These are phyloP conservation scores for Junonia oenone DNA, from an alignment of 2,888 invertebrate genomes.

Conservation along the genomic window DNA sequence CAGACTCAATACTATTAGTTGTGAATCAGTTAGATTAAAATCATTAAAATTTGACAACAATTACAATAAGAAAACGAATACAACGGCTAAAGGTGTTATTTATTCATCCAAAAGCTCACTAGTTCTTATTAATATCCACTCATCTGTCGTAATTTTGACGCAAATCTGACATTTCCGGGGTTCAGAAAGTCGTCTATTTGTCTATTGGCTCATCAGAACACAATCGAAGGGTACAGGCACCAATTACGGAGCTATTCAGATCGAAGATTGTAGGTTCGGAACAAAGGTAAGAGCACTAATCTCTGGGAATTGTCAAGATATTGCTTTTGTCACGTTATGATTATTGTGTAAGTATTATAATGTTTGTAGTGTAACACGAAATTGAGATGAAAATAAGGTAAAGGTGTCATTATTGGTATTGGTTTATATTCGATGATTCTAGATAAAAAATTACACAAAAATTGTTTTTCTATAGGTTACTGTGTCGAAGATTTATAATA, in stretches of 20 bases:
- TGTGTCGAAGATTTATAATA: no score
- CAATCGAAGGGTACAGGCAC: not conserved
- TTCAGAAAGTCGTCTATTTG: not conserved
- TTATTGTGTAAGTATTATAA: not conserved
- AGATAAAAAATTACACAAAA: no score
- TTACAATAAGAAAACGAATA: no score
- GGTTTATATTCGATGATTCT: not conserved
- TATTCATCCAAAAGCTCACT: no score
- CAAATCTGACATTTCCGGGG: slow-evolving; percentile 20
- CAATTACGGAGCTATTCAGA: slow-evolving; percentile 5
- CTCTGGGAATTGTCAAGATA: slow-evolving; percentile 1
- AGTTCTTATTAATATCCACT: not conserved
- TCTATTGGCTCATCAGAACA: not conserved
- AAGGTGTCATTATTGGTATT: not conserved
- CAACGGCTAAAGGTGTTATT: no score
- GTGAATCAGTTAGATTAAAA: no score
- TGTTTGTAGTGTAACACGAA: not conserved
- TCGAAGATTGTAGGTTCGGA: slow-evolving; percentile 7
- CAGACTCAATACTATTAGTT: no score
- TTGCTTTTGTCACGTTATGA: slow-evolving; percentile 2
- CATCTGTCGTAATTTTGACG: slow-evolving; percentile 21
- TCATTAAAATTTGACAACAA: no score
- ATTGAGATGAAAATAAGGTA: not conserved
- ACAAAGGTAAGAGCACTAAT: not conserved
- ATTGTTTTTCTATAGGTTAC: no score